Base-by-base conservation (phyloP, 2,797 vertebrate species). In the Chiroxiphia lanceolata region DNA sequence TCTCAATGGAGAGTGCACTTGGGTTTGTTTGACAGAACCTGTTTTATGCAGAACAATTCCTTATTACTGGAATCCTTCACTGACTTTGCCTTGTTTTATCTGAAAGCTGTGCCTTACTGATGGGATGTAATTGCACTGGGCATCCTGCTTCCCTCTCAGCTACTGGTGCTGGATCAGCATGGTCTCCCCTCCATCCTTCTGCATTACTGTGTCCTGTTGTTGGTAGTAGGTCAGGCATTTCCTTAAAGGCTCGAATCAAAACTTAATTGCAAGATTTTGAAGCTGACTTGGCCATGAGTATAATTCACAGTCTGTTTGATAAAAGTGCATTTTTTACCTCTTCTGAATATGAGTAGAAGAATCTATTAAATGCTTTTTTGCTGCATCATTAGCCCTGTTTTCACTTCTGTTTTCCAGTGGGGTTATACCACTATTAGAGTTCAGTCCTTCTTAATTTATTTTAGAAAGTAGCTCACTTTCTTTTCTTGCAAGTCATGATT, bases 11-110 rank as follows among this genome's bases (percentile, higher is more conserved):
- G 57, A 47, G 40, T 3, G 1, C 4, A 0, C 59, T 86, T 23
- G 44, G 83, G 44, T 92, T 84, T 80, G 74, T 95, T 83, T 90
- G 86, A 54, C 89, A 83, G 78, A 75, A 36, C 33, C 70, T 70
- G 48, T 64, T 92, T 57, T 38, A 31, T 75, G 14, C 13, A 67
- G 83, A 82, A 26, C 19, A 4, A 23, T 82, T 92, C 51, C 40
- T 64, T 92, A 57, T 92, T 60, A 2, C 42, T 67, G 68, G 53
- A 79, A 68, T 89, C 75, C 71, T 82, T 4, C 34, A 1, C 22
- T 83, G 81, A 11, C 57, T 86, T 81, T 5, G 20, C 56, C n/a
- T 87, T 65, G 47, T 69, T 90, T 94, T 82, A 29, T 87, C 63
- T 65, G 54, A 15, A 69, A 40, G 20, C 31, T 69, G 1, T 68